These are phyloP conservation scores for Drosophila differens DNA, from an alignment of 2,888 invertebrate species.

Conservation along the genomic window DNA sequence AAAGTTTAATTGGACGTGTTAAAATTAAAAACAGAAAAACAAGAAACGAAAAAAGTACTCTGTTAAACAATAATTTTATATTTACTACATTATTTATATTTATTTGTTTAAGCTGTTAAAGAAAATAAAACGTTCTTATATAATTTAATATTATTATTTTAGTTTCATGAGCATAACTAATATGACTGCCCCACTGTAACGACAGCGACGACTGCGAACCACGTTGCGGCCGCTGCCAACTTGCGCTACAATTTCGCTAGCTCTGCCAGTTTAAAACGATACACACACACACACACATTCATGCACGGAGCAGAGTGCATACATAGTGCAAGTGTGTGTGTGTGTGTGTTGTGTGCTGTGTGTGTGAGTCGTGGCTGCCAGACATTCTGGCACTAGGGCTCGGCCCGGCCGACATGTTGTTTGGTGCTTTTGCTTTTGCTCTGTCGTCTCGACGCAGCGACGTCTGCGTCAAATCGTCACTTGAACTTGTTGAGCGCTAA, in stretches of 20 bases:
- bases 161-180: not conserved
- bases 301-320: slow-evolving; percentile 26
- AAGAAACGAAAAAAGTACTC: not conserved
- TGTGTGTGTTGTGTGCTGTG: slow-evolving; percentile 17
- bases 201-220: slow-evolving; percentile 45
- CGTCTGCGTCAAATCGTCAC: slow-evolving; percentile 59
- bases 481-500: slow-evolving; percentile 69
- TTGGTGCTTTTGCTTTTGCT: slow-evolving; percentile 55
- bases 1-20: not conserved
- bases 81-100: not conserved
- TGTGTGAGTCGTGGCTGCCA: slow-evolving; percentile 76
- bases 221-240: slow-evolving; percentile 65
- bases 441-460: slow-evolving; percentile 44
- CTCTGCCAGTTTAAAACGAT: slow-evolving; percentile 62
- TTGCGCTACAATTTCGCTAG: slow-evolving; percentile 76
- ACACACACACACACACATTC: slow-evolving; percentile 1
- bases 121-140: not conserved
- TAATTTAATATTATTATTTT: not conserved
- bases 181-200: slow-evolving; percentile 55
- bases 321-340: slow-evolving; percentile 10
- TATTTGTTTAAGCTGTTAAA: not conserved
- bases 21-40: not conserved
- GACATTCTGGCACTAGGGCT: slow-evolving; percentile 84
- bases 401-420: slow-evolving; percentile 53
- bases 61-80: not conserved